These are phyloP conservation scores for Podiceps cristatus DNA, from an alignment of 2,113 vertebrate genomes.

Conservation along the genomic window DNA sequence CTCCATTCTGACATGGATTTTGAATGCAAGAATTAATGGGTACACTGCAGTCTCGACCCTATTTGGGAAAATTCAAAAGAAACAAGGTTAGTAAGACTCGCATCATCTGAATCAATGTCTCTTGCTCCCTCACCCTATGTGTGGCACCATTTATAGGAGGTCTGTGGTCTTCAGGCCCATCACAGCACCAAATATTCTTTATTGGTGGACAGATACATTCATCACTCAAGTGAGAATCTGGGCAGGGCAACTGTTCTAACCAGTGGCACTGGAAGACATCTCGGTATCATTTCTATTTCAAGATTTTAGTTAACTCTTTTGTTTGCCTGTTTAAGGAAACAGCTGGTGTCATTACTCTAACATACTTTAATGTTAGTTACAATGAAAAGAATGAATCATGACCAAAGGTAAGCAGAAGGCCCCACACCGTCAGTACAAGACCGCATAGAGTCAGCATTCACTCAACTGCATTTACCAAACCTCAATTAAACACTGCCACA, in stretches of 20 bases:
- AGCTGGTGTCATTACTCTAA: background rate
- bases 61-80: slow-evolving; percentile 30
- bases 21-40: slow-evolving; percentile 93
- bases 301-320: background rate
- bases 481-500: background rate
- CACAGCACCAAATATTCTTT: background rate
- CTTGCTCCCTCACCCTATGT: background rate
- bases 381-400: background rate
- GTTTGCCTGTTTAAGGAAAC: background rate
- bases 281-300: background rate
- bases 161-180: background rate
- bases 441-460: background rate
- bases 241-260: background rate
- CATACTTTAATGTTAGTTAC: background rate
- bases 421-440: background rate
- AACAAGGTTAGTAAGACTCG: background rate
- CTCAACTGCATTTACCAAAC: background rate
- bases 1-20: slow-evolving; percentile 90
- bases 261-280: background rate
- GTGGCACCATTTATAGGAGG: background rate
- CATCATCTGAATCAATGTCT: background rate
- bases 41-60: slow-evolving; percentile 91
- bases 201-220: background rate
- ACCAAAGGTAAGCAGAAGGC: background rate
- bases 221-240: background rate